These are phyloP conservation scores for Caenorhabditis doughertyi DNA, from an alignment of 2,888 invertebrate species.

Conservation along the genomic window DNA sequence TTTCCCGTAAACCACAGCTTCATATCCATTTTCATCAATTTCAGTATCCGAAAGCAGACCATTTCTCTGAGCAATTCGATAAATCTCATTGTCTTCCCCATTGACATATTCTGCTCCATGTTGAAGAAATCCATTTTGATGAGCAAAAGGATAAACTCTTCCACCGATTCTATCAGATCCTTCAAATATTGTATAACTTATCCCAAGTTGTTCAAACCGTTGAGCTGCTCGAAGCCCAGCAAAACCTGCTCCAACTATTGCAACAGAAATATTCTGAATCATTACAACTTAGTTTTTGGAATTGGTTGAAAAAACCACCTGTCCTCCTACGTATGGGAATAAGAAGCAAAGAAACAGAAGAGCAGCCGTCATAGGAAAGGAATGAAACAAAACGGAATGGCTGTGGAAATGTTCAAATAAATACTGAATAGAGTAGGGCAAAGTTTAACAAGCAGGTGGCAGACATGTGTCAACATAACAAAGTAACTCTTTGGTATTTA, in stretches of 20 bases:
- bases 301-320: neutral
- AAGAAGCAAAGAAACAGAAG: slow-evolving; percentile 9
- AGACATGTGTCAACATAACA: slow-evolving; percentile 24
- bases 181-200: slow-evolving; percentile 70
- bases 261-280: slow-evolving; percentile 4
- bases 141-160: slow-evolving; percentile 74
- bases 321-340: neutral
- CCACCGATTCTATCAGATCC: slow-evolving; percentile 76
- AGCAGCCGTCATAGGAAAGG: neutral
- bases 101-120: slow-evolving; percentile 80
- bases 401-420: slow-evolving; percentile 15
- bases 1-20: slow-evolving; percentile 56
- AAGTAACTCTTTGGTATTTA: slow-evolving; percentile 9
- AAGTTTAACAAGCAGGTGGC: slow-evolving; percentile 23
- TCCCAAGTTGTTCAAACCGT: slow-evolving; percentile 48
- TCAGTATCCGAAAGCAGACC: neutral
- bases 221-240: slow-evolving; percentile 66
- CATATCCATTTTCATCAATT: slow-evolving; percentile 20
- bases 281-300: neutral
- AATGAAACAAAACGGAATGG: slow-evolving; percentile 3
- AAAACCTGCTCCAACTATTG: slow-evolving; percentile 67
- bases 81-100: slow-evolving; percentile 77
- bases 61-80: slow-evolving; percentile 66
- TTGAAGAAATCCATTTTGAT: slow-evolving; percentile 74
- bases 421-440: slow-evolving; percentile 7